Evolutionary conservation across 2,797 vertebrate genomes (phyloP), one percentile per base, ranked within the genome.

Genomic region (Taeniopygia guttata): DNA sequence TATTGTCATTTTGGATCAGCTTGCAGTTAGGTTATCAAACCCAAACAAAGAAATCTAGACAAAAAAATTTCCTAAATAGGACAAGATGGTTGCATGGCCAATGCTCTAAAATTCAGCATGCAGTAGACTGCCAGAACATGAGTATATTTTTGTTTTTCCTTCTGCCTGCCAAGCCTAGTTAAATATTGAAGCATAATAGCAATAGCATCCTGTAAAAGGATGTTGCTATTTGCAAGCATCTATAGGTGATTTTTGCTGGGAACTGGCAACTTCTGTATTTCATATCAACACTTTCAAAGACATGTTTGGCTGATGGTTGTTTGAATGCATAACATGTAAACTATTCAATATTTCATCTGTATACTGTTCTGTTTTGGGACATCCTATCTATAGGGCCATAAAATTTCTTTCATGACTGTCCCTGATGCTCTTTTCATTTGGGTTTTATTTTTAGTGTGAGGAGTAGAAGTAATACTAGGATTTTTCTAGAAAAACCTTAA

Each of bases 51-150:
- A 87, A 96, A 84, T 55, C 84, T 88, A 93, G 83, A 80, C n/a
- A 58, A 81, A 94, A 90, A 78, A 30, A 78, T 32, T 90, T 96
- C 97, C 97, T 96, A 97, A 97, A 96, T 95, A 97, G 96, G 97
- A 89, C 85, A 97, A 84, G 54, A 87, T 38, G 32, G 72, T 90
- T 93, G 43, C 43, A 52, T 69, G 12, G 34, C 62, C 90, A 43
- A 36, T 77, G 82, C 91, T 94, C 89, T 93, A 95, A 45, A 86
- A 79, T 60, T 66, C 77, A 88, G 66, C 15, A 2, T 84, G 66
- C 42, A 82, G 21, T 30, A 84, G 94, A 81, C 86, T 70, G 83
- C 81, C 90, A 91, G 74, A 82, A 38, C 60, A 3, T 22, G 58
- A 90, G 56, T 62, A 13, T 94, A 87, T 96, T 97, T 96, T 91